phyloP scores from a whole-genome alignment of 2,797 vertebrate genomes.

The Chiroxiphia lanceolata region DNA sequence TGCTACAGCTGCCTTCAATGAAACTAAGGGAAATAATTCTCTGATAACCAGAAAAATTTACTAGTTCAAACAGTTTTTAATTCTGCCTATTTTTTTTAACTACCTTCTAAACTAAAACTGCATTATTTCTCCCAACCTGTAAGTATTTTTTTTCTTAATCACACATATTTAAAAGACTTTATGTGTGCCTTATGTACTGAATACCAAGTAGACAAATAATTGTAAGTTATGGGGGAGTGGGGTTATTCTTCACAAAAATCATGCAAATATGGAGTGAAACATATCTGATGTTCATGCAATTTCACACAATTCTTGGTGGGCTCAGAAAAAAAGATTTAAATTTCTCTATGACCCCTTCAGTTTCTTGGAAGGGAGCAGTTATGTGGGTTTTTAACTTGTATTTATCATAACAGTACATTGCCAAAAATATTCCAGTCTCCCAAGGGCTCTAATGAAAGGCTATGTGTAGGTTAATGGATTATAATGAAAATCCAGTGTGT shows the following conservation, averaged over 20 bases:
- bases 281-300: neutral
- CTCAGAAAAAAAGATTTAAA: neutral
- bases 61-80: neutral
- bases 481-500: slow-evolving; percentile 33
- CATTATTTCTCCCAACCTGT: neutral
- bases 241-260: neutral
- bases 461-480: slow-evolving; percentile 51
- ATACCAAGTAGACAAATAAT: neutral
- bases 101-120: neutral
- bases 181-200: neutral
- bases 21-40: neutral
- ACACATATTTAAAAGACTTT: neutral
- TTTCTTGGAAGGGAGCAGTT: neutral
- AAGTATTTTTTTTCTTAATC: neutral
- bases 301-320: neutral
- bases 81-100: neutral
- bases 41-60: neutral
- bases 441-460: slow-evolving; percentile 55
- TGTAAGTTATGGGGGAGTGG: neutral
- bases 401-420: slow-evolving; percentile 36
- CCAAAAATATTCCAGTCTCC: slow-evolving; percentile 54
- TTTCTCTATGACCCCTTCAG: neutral
- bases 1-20: neutral
- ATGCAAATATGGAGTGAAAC: neutral
- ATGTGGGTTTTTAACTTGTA: neutral